Base-by-base conservation (phyloP, 2,888 invertebrate genomes). In the Drosophila rubida region DNA sequence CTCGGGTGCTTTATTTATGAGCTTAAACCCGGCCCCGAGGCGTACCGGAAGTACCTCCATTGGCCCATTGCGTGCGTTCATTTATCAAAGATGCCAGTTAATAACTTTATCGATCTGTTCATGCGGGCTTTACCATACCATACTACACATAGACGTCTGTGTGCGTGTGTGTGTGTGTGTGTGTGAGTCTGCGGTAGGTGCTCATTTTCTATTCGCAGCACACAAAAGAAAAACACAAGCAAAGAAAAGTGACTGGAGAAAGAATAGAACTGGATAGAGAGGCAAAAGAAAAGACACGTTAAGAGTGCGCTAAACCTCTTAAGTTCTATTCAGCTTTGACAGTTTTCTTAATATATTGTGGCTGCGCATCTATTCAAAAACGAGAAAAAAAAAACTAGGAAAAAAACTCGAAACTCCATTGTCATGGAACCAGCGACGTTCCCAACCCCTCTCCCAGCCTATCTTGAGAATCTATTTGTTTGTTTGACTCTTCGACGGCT, bases 301-400 rank as follows among this genome's bases (percentile, higher is more conserved):
- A 69, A 71, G 73, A 75, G 80, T 67, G 86, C 85, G 84, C 84
- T 88, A 88, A 85, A 86, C 88, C 88, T 88, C 84, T 85, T 85
- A 85, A 78, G 78, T 85, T 85, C 87, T 65, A 86, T 83, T 88
- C 88, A 85, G 76, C 88, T 88, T 78, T 88, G 84, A 86, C 88
- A 85, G 80, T 83, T 88, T 78, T 72, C 69, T 53, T 80, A 84
- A 84, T 86, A 82, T 73, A 86, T 78, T 87, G 87, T 78, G 82
- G 82, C 84, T 55, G 75, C 60, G 70, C 85, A 71, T 69, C 79
- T 68, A 74, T 65, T 63, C 61, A 65, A 51, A 45, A n/a, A n/a
- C n/a, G n/a, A n/a, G n/a, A n/a, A 60, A 45, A 37, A 11, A 30
- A 27, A 42, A 41, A 45, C 48, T 22, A 23, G 30, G 30, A 57